These are phyloP conservation scores for Drosophila pachea DNA, from an alignment of 1,140 invertebrate genomes.

Conservation along the genomic window DNA sequence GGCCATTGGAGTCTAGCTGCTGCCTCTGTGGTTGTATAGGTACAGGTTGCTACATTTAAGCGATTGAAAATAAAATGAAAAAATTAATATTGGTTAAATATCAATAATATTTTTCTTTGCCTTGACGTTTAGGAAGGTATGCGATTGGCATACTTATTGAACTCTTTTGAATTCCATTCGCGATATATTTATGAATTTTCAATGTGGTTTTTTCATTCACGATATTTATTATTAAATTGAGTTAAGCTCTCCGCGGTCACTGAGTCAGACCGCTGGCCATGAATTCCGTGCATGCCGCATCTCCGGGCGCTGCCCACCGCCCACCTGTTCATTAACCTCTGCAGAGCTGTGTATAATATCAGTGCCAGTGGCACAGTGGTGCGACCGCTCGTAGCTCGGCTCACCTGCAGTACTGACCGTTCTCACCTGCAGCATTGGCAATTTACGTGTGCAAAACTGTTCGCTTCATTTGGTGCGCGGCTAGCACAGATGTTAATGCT, in stretches of 20 bases:
- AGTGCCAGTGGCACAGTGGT: conserved; percentile 51
- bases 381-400: not conserved
- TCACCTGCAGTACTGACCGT: not conserved
- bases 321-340: conserved; percentile 62
- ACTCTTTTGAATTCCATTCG: not conserved
- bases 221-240: conserved; percentile 12
- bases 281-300: not conserved
- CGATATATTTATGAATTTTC: not conserved
- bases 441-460: conserved; percentile 53
- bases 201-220: not conserved
- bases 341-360: conserved; percentile 45
- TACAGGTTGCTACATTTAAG: not conserved
- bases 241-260: conserved; percentile 16
- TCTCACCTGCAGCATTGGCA: conserved; percentile 5
- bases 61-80: too few species aligned
- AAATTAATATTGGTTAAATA: too few species aligned
- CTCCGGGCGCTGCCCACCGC: conserved; percentile 10
- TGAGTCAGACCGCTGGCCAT: conserved; percentile 14
- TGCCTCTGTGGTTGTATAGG: not conserved
- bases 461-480: conserved; percentile 62
- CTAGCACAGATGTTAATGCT: conserved; percentile 60
- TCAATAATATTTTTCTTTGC: too few species aligned
- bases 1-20: conserved; percentile 5
- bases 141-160: not conserved
- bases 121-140: not conserved